Evolutionary conservation across 2,888 invertebrate genomes (phyloP), one percentile per base, ranked within the genome.

Genomic region (Hydroisotoma schaefferi): DNA sequence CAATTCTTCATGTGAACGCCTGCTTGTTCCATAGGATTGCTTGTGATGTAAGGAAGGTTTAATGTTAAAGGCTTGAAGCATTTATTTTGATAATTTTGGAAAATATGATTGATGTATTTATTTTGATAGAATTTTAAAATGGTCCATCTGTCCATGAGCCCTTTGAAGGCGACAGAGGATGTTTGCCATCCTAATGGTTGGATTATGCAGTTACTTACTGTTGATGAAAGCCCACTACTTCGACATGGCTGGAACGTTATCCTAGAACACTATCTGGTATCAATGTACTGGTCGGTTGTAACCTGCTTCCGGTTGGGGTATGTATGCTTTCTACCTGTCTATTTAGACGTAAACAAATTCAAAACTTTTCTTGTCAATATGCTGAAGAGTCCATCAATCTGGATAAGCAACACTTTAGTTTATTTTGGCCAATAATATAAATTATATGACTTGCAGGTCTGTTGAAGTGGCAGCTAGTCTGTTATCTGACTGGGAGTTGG

Each of bases 21-120:
- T 72, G 69, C 40, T 28, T 70, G 10, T 70, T 67, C 63, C 72
- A 72, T 47, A 57, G 70, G 6, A 26, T 69, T n/a, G 69, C 69
- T 5, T 72, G 72, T 38, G 29, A 57, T 8, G 68, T 67, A 57
- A 61, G 55, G 23, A 46, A 28, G 15, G 18, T 44, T 22, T 20
- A 25, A 26, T 46, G 26, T 27, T n/a, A n/a, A n/a, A n/a, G n/a
- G n/a, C n/a, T n/a, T n/a, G n/a, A n/a, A n/a, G n/a, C n/a, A n/a
- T 37, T 55, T 27, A 18, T 22, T 58, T 57, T 33, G 43, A 29
- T 20, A 25, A 26, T 46, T 44, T 27, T n/a, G n/a, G n/a, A n/a
- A n/a, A n/a, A n/a, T n/a, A n/a, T n/a, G n/a, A n/a, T n/a, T n/a
- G n/a, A n/a, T n/a, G n/a, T n/a, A n/a, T 37, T 55, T 27, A 18